Evolutionary conservation across 1,140 invertebrate genomes (phyloP).

Genomic region (Euwallacea similis): DNA sequence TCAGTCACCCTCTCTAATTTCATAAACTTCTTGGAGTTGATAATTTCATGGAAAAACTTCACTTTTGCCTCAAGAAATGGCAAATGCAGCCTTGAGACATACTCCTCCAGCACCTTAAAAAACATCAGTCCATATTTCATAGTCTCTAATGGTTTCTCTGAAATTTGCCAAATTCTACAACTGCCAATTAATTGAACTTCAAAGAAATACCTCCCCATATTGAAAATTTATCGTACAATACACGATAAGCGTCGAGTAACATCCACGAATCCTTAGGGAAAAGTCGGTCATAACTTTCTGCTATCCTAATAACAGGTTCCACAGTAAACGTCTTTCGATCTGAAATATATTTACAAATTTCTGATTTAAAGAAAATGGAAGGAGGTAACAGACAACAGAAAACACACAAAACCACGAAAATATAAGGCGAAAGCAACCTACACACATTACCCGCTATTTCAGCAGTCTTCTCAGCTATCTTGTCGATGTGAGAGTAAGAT

Average conservation of each 20-base stretch:
- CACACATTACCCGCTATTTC: background rate
- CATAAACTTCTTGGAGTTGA: background rate
- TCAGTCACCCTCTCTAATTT: background rate
- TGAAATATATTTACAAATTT: no score
- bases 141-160: constrained; percentile 23
- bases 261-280: constrained; percentile 19
- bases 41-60: background rate
- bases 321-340: no score
- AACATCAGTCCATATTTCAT: constrained; percentile 25
- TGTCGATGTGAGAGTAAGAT: background rate
- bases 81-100: constrained; percentile 15
- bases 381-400: no score
- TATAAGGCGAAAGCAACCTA: background rate
- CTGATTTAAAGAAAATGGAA: no score
- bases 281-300: constrained; percentile 11
- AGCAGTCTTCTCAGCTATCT: background rate
- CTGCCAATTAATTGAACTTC: no score
- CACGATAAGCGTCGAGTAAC: constrained; percentile 18
- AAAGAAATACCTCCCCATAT: constrained; percentile 5
- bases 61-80: background rate
- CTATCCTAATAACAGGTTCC: background rate
- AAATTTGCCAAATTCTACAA: background rate
- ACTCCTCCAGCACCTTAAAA: constrained; percentile 17
- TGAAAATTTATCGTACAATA: constrained; percentile 24
- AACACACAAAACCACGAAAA: no score